Evolutionary conservation across 2,797 vertebrate genomes (phyloP).

Genomic region (Stomatorhinus walkeri): DNA sequence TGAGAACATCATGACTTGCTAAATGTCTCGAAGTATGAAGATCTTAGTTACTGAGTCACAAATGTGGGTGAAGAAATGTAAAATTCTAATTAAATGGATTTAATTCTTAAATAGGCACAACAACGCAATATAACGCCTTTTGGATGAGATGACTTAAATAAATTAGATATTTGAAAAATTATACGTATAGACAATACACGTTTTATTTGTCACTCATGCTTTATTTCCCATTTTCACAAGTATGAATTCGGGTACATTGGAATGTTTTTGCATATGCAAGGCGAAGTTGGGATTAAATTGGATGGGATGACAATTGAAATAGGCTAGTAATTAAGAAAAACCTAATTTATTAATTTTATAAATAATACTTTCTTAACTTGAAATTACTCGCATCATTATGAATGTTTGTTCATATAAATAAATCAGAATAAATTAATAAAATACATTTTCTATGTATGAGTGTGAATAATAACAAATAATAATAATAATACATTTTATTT

Average conservation of each 20-base stretch:
- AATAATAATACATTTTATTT: no score
- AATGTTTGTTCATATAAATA: no score
- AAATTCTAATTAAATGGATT: not conserved
- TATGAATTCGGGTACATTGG: not conserved
- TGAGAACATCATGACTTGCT: not conserved
- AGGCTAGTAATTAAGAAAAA: no score
- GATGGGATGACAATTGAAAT: not conserved
- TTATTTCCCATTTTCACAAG: not conserved
- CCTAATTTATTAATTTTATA: no score
- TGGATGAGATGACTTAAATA: not conserved
- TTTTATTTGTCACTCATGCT: not conserved
- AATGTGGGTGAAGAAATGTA: not conserved
- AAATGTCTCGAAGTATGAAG: not conserved
- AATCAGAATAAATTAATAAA: no score
- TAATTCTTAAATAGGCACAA: not conserved
- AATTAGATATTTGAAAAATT: not conserved
- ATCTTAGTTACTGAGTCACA: not conserved
- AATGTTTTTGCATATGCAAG: not conserved
- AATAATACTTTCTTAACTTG: no score
- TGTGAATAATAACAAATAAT: no score
- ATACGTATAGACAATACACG: not conserved
- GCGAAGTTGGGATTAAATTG: not conserved
- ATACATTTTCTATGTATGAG: no score
- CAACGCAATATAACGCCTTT: not conserved
- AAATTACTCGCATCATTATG: no score